Base-by-base conservation (phyloP, 2,797 vertebrate species). In the Apodemus agrarius region DNA sequence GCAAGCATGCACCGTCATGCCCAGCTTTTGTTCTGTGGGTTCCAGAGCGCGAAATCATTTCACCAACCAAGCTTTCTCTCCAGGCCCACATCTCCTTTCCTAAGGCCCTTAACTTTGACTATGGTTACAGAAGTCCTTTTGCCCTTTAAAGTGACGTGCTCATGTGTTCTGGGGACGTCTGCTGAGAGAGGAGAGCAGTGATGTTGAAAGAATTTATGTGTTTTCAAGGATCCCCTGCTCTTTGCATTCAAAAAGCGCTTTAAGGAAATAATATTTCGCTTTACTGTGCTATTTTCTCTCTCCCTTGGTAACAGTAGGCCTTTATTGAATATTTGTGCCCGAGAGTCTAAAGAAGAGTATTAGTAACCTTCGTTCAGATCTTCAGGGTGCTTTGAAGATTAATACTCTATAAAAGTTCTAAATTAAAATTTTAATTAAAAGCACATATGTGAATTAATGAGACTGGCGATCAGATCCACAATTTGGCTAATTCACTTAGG, bases 361-460 rank as follows among this genome's bases (percentile, higher is more conserved):
- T 93, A 89, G 29, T 91, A 92, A 61, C 24, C 24, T 37, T 91
- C 6, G 59, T 69, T 87, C 69, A 46, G 19, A 16, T 78, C 92
- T 93, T 84, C 13, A 26, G 65, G 46, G 34, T 90, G 29, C 59
- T 96, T 93, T 81, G 59, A 96, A 94, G 92, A 94, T 83, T 91
- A 91, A 81, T 94, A 69, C 76, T 90, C 72, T 59, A 92, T 94
- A 96, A 93, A 97, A 85, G 40, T 85, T 95, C 49, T 84, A 92
- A 96, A 96, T 95, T 91, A 92, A 94, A 90, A 0, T 85, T 97
- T 97, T 96, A 95, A 96, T 94, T 97, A 97, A 97, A 94, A 93
- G 78, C 19, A 59, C 57, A 87, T 78, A 81, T 94, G 54, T 93
- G 93, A 96, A 72, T 90, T 96, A 96, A 96, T 97, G 88, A 97